A percentile compares a stretch with the other conserved stretches of the same genome.
Conservation (phyloP, 1,140 invertebrate species). For the Papilio dardanus region DNA sequence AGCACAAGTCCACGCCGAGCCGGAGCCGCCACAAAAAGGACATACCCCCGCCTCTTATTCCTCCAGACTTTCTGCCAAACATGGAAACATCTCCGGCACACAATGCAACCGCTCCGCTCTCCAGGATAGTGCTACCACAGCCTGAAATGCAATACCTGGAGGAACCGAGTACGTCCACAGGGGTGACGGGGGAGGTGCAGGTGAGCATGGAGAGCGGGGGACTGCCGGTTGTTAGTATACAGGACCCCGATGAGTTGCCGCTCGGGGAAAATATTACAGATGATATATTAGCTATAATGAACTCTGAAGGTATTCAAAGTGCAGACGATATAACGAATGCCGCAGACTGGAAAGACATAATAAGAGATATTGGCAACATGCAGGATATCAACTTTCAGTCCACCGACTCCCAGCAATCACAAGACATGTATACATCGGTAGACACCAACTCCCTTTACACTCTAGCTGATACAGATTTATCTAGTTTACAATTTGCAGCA, state of each 20-base stretch:
- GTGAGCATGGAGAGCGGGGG: conserved; percentile 75
- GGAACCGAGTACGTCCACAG: conserved; percentile 66
- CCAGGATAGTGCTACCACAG: conserved; percentile 70
- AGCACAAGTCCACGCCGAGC: conserved; percentile 56
- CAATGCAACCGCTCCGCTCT: conserved; percentile 63
- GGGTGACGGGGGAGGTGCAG: conserved; percentile 70
- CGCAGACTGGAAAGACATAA: conserved; percentile 79
- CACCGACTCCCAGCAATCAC: conserved; percentile 58
- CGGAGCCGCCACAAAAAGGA: conserved; percentile 76
- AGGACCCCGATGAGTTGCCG: conserved; percentile 74
- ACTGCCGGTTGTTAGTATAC: conserved; percentile 79
- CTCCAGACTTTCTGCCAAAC: conserved; percentile 63
- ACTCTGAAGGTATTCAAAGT: conserved; percentile 77
- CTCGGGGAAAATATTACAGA: conserved; percentile 77
- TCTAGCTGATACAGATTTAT: conserved; percentile 65
- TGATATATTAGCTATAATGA: conserved; percentile 80
- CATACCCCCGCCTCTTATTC: conserved; percentile 59
- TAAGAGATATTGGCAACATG: conserved; percentile 76
- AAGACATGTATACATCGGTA: conserved; percentile 64
- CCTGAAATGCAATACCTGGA: conserved; percentile 77
- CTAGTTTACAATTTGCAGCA: conserved; percentile 65
- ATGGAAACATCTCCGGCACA: conserved; percentile 70
- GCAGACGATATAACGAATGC: conserved; percentile 75
- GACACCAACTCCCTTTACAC: conserved; percentile 61
- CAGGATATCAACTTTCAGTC: conserved; percentile 74